A percentile compares a stretch with the other conserved stretches of the same genome.
Evolutionary conservation across 2,888 invertebrate species (phyloP).

Genomic region (Lydus trimaculatus): DNA sequence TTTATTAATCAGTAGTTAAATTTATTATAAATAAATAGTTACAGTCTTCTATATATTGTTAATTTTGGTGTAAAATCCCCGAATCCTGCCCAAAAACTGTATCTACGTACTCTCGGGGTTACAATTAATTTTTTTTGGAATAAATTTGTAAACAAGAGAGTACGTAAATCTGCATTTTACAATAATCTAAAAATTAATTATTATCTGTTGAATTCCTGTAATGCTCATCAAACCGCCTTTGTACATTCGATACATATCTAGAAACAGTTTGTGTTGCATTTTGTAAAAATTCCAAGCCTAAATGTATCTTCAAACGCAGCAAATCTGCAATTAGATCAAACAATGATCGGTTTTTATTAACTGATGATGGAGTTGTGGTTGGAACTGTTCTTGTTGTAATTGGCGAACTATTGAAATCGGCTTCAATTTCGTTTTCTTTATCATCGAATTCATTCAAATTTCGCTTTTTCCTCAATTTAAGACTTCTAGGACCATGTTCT

Average conservation of each 20-base stretch:
- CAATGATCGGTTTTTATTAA: slow-evolving; percentile 56
- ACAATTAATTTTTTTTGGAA: slow-evolving; percentile 16
- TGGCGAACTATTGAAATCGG: slow-evolving; percentile 13
- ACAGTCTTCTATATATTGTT: background rate
- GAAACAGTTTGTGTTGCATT: slow-evolving; percentile 73
- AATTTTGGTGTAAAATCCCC: slow-evolving; percentile 23
- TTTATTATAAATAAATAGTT: background rate
- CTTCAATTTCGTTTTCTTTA: slow-evolving; percentile 24
- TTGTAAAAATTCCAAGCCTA: slow-evolving; percentile 73
- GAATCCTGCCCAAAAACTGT: slow-evolving; percentile 24
- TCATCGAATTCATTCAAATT: slow-evolving; percentile 18
- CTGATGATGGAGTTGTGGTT: slow-evolving; percentile 17
- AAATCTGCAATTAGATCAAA: slow-evolving; percentile 69
- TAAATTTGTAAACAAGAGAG: slow-evolving; percentile 34
- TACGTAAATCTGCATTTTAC: slow-evolving; percentile 32
- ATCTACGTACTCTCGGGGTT: slow-evolving; percentile 35
- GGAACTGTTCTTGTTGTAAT: slow-evolving; percentile 26
- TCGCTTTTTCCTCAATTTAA: slow-evolving; percentile 42
- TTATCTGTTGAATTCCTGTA: slow-evolving; percentile 31
- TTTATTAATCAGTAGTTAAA: slow-evolving; percentile 3
- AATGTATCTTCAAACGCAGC: slow-evolving; percentile 72
- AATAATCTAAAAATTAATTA: slow-evolving; percentile 12
- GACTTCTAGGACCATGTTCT: slow-evolving; percentile 69
- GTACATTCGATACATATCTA: slow-evolving; percentile 69
- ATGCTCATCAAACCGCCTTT: slow-evolving; percentile 54